These are phyloP conservation scores for Orthonychiurus folsomi DNA, from an alignment of 2,888 invertebrate genomes.

Conservation along the genomic window DNA sequence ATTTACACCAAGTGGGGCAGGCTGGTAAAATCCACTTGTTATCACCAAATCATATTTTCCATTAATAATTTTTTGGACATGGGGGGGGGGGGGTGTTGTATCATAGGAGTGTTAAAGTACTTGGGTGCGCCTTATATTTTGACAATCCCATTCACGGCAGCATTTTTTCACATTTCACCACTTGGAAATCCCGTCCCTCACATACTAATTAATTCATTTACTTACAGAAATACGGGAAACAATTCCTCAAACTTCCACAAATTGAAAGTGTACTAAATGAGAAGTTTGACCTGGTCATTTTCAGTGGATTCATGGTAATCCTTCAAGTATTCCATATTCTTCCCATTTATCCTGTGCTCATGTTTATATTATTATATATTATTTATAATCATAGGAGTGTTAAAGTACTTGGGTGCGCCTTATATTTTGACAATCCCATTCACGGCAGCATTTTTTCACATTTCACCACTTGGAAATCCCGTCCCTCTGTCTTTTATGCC, in stretches of 20 bases:
- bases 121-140: neutral
- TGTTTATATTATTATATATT: no score
- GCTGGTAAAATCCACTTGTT: no score
- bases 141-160: neutral
- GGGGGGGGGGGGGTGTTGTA: no score
- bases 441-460: neutral
- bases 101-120: neutral
- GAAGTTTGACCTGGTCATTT: neutral
- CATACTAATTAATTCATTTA: no score
- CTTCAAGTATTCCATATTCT: no score
- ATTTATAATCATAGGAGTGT: no score
- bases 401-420: neutral
- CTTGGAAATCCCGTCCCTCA: neutral
- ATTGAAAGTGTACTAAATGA: neutral
- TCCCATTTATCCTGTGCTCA: no score
- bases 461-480: neutral
- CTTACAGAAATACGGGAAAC: neutral
- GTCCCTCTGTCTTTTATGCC: neutral
- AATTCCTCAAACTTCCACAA: neutral
- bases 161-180: neutral
- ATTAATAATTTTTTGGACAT: no score
- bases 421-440: neutral
- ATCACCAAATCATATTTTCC: no score
- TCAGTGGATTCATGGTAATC: slow-evolving; percentile 1
- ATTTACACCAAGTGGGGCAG: no score